These are phyloP conservation scores for Clitarchus hookeri DNA, from an alignment of 2,888 invertebrate genomes.

Conservation along the genomic window DNA sequence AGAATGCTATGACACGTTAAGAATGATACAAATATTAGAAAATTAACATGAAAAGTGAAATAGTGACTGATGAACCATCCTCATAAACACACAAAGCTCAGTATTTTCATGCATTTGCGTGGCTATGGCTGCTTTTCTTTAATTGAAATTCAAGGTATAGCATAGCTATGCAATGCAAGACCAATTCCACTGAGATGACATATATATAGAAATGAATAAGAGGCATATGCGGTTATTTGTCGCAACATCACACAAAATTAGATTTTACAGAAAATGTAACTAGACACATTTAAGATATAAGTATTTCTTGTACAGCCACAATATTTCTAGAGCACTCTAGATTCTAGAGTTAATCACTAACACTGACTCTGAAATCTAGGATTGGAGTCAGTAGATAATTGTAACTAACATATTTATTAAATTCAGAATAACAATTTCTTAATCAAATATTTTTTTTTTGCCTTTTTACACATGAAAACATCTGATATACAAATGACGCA, in stretches of 20 bases:
- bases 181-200: slow-evolving; percentile 4
- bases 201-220: background rate
- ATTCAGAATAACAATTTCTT: slow-evolving; percentile 19
- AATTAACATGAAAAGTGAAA: background rate
- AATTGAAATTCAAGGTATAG: background rate
- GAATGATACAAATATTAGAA: background rate
- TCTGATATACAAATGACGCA: background rate
- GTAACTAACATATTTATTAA: slow-evolving; percentile 3
- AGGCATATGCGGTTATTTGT: background rate
- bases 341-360: slow-evolving; percentile 24
- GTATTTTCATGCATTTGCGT: background rate
- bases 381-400: background rate
- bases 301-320: slow-evolving; percentile 21
- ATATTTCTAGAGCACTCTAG: slow-evolving; percentile 25
- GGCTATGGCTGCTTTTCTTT: background rate
- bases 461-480: background rate
- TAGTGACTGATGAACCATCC: background rate
- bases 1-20: background rate
- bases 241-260: slow-evolving; percentile 4
- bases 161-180: background rate
- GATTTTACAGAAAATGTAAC: slow-evolving; percentile 14
- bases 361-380: slow-evolving; percentile 11
- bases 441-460: slow-evolving; percentile 7
- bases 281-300: slow-evolving; percentile 10
- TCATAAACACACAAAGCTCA: slow-evolving; percentile 14